These are phyloP conservation scores for Ibycter americanus DNA, from an alignment of 2,797 vertebrate genomes.

Conservation along the genomic window DNA sequence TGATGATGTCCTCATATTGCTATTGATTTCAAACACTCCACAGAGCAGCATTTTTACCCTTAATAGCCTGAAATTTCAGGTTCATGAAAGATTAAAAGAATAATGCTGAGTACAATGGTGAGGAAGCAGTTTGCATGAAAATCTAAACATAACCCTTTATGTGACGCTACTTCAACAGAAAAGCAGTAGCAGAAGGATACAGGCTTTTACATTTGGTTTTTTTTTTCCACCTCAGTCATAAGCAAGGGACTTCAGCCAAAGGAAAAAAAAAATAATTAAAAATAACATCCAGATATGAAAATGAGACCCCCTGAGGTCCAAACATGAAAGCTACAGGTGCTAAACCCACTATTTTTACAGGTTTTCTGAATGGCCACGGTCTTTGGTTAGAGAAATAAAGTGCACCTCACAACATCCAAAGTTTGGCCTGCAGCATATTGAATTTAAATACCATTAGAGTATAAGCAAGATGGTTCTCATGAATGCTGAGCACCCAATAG, in stretches of 20 bases:
- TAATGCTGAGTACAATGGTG: rapidly evolving
- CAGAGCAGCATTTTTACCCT: neutral
- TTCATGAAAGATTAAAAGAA: neutral
- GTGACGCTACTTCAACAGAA: neutral
- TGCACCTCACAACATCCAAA: neutral
- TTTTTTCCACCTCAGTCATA: neutral
- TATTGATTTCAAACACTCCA: neutral
- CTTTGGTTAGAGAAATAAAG: neutral
- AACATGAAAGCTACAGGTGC: neutral
- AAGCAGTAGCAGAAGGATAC: neutral
- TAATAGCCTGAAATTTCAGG: neutral
- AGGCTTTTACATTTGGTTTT: neutral
- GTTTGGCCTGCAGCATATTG: neutral
- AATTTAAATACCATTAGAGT: neutral
- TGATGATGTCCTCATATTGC: neutral
- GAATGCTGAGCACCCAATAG: neutral
- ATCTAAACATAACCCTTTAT: neutral
- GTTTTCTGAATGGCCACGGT: neutral
- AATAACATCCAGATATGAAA: neutral
- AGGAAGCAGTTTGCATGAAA: neutral
- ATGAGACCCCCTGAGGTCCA: neutral
- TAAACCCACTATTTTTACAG: neutral
- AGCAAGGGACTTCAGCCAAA: neutral
- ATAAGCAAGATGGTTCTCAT: neutral
- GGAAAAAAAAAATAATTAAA: neutral